A percentile compares a stretch with the other conserved stretches of the same genome.
Conservation (phyloP, 2,113 vertebrate species). For the Amphilophus citrinellus region DNA sequence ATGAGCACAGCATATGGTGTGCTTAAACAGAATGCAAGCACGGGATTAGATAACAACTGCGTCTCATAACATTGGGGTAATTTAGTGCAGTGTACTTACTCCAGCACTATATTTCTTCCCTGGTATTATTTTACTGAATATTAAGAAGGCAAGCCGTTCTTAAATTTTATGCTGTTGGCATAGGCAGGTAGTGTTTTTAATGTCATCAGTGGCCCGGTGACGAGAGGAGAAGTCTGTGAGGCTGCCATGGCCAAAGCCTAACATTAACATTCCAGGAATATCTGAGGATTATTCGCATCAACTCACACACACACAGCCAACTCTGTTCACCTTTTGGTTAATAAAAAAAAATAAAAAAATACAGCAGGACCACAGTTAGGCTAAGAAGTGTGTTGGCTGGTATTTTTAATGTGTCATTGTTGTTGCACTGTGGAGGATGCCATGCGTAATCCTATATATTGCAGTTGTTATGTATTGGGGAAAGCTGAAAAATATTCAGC, state of each 20-base stretch:
- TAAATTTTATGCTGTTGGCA: constrained; percentile 19
- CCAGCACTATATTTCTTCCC: background rate
- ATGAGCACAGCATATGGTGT: constrained; percentile 62
- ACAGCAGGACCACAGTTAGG: constrained; percentile 26
- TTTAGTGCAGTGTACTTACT: constrained; percentile 19
- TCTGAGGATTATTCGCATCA: constrained; percentile 74
- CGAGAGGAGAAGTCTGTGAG: constrained; percentile 50
- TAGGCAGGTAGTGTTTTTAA: constrained; percentile 40
- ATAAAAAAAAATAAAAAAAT: constrained; percentile 17
- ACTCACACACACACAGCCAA: constrained; percentile 44
- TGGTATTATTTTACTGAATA: background rate
- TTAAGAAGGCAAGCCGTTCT: background rate
- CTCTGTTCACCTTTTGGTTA: constrained; percentile 62
- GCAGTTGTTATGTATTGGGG: constrained; percentile 54
- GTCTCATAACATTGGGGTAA: constrained; percentile 37
- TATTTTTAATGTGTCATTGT: constrained; percentile 67
- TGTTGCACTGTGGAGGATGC: constrained; percentile 55
- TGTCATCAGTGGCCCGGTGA: constrained; percentile 62
- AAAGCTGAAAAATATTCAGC: constrained; percentile 69
- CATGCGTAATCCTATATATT: constrained; percentile 75
- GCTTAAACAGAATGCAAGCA: constrained; percentile 57
- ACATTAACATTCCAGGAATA: constrained; percentile 81
- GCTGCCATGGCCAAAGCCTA: constrained; percentile 61
- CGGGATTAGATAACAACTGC: constrained; percentile 62
- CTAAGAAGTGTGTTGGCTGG: constrained; percentile 47